These are phyloP conservation scores for Ochropacha duplaris DNA, from an alignment of 2,888 invertebrate genomes.

Conservation along the genomic window DNA sequence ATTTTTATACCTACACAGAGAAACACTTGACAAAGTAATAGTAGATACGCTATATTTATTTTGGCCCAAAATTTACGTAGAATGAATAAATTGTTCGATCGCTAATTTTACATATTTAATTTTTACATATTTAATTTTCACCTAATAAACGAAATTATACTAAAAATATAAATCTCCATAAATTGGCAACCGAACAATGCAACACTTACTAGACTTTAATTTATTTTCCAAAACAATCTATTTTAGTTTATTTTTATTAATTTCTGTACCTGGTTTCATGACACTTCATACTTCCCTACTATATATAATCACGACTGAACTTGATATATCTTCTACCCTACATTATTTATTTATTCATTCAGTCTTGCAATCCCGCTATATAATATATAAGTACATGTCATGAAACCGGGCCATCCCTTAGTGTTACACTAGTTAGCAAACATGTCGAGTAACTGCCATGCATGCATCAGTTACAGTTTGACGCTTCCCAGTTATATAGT, in stretches of 20 bases:
- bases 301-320: conserved; percentile 27
- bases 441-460: conserved; percentile 46
- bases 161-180: conserved; percentile 9
- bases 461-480: conserved; percentile 72
- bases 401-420: conserved; percentile 57
- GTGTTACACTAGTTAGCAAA: conserved; percentile 50
- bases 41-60: conserved; percentile 73
- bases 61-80: conserved; percentile 77
- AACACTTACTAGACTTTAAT: conserved; percentile 51
- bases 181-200: conserved; percentile 70
- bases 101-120: conserved; percentile 54
- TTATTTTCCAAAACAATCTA: conserved; percentile 48
- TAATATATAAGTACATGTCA: conserved; percentile 50
- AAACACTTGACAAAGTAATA: conserved; percentile 79
- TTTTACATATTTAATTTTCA: neutral
- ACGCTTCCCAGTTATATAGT: conserved; percentile 60
- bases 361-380: conserved; percentile 19
- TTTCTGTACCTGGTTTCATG: conserved; percentile 69
- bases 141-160: conserved; percentile 6
- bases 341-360: conserved; percentile 22
- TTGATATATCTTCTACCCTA: conserved; percentile 22
- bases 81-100: conserved; percentile 61
- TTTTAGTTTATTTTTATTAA: conserved; percentile 47
- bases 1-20: conserved; percentile 80
- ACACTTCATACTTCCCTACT: conserved; percentile 41